Evolutionary conservation across 2,888 invertebrate species (phyloP).

Genomic region (Phengaris alcon): DNA sequence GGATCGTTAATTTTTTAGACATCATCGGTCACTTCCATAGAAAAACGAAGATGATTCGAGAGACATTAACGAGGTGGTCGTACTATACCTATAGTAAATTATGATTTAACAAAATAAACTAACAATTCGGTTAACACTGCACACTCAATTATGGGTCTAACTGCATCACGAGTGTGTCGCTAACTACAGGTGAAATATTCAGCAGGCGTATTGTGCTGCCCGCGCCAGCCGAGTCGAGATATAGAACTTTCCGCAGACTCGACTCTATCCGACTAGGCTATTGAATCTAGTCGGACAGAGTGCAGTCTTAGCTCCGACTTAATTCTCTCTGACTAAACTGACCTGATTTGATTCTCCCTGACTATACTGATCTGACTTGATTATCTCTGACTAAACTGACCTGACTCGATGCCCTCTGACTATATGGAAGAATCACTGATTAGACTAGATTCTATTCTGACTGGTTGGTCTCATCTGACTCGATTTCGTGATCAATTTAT

Average conservation of each 20-base stretch:
- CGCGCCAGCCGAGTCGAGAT: conserved; percentile 15
- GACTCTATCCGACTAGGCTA: not conserved
- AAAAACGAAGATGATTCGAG: too few relatives aligned
- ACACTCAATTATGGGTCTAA: conserved; percentile 28
- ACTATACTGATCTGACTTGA: not conserved
- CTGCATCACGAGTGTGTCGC: conserved; percentile 50
- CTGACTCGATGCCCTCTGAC: not conserved
- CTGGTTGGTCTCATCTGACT: too few relatives aligned
- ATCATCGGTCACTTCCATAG: too few relatives aligned
- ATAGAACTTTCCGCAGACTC: not conserved
- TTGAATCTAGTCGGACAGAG: not conserved
- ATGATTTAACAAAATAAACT: conserved; percentile 29
- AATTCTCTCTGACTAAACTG: not conserved
- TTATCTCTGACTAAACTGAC: not conserved
- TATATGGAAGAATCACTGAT: not conserved
- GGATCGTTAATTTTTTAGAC: too few relatives aligned
- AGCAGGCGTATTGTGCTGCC: conserved; percentile 42
- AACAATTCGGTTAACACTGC: conserved; percentile 28
- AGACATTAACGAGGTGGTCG: too few relatives aligned
- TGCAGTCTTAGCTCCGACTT: not conserved
- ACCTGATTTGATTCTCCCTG: too few relatives aligned
- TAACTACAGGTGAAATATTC: conserved; percentile 57
- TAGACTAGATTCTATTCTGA: not conserved
- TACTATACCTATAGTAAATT: not conserved
- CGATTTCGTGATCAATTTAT: too few relatives aligned